A percentile compares a stretch with the other conserved stretches of the same genome.
Conservation (phyloP, 2,888 invertebrate genomes). For the Thyatira batis region DNA sequence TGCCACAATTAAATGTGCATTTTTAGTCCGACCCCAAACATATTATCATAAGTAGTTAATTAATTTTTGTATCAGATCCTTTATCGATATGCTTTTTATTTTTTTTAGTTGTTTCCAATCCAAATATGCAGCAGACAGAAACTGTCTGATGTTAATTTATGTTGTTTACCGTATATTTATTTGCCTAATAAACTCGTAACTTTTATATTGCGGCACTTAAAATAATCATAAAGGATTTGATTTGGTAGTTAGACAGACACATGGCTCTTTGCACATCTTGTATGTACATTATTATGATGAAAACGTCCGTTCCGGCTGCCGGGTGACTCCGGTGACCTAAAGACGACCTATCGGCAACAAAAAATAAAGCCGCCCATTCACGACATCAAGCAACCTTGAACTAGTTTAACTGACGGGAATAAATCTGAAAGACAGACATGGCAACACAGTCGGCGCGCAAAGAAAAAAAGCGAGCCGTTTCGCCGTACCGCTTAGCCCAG, state of each 20-base stretch:
- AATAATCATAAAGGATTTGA: neutral
- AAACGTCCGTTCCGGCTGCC: constrained; percentile 54
- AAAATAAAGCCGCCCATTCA: constrained; percentile 74
- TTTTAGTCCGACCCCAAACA: constrained; percentile 55
- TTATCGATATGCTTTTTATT: constrained; percentile 51
- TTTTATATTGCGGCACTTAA: neutral
- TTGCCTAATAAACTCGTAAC: constrained; percentile 33
- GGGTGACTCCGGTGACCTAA: constrained; percentile 72
- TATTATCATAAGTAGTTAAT: constrained; percentile 74
- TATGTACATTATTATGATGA: constrained; percentile 37
- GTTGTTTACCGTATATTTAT: constrained; percentile 49
- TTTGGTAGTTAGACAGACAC: constrained; percentile 29
- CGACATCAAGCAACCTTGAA: constrained; percentile 70
- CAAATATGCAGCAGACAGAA: constrained; percentile 32
- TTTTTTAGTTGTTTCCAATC: constrained; percentile 50
- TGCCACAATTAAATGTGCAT: constrained; percentile 66
- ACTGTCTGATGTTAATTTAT: constrained; percentile 49
- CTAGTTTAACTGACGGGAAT: constrained; percentile 74
- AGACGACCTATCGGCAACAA: constrained; percentile 69
- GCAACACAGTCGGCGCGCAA: constrained; percentile 51
- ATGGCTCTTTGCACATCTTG: constrained; percentile 52
- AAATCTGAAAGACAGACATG: constrained; percentile 62
- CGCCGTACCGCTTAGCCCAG: constrained; percentile 67
- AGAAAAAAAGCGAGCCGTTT: constrained; percentile 60
- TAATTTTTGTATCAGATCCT: constrained; percentile 66